phyloP scores from a whole-genome alignment of 2,797 vertebrate genomes.

The Petrocephalus sullivani region DNA sequence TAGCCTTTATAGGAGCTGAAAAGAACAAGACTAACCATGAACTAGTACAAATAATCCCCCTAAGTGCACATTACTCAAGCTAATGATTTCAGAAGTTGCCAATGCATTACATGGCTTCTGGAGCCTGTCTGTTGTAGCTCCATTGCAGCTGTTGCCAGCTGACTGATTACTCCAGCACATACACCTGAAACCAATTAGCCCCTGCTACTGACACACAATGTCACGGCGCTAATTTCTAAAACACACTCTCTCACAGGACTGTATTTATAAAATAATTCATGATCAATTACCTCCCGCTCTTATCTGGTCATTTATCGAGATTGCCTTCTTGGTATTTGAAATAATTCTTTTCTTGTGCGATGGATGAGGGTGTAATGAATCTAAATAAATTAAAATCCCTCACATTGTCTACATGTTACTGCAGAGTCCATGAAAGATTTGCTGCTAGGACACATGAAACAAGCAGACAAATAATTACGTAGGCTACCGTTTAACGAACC shows the following conservation, averaged over 20 bases:
- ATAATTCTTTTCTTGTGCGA: not conserved
- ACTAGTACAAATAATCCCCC: not conserved
- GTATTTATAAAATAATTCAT: constrained; percentile 8
- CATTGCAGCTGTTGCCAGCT: not conserved
- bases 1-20: not conserved
- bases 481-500: not conserved
- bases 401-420: not conserved
- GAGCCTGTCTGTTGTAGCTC: not conserved
- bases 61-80: not conserved
- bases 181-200: constrained; percentile 1
- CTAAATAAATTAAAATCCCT: not conserved
- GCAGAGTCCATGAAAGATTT: not conserved
- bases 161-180: not conserved
- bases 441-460: not conserved
- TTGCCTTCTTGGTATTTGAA: not conserved
- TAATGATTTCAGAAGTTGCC: constrained; percentile 1
- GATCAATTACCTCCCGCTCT: not conserved
- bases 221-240: not conserved
- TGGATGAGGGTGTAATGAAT: not conserved
- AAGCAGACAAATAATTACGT: not conserved
- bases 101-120: not conserved
- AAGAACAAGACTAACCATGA: not conserved
- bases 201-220: not conserved
- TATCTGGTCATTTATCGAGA: not conserved
- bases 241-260: not conserved